Percentiles rank a stretch among this genome's conserved stretches.
These are phyloP conservation scores for Drosophila maculinotata DNA, from an alignment of 2,888 invertebrate genomes.

Conservation along the genomic window DNA sequence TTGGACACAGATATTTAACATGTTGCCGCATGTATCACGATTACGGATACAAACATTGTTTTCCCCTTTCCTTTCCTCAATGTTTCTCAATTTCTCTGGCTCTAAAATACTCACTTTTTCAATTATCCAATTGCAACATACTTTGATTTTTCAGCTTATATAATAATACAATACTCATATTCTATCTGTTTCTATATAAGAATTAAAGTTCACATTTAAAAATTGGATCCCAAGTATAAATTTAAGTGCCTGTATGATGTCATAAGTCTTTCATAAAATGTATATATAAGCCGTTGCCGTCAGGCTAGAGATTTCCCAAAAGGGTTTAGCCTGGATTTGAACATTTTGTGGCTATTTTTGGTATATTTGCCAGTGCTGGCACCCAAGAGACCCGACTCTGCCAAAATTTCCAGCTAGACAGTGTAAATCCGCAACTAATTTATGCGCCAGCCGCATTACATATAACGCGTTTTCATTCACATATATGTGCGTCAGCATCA, in stretches of 20 bases:
- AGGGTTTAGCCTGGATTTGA: conserved; percentile 11
- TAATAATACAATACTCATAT: too few species aligned
- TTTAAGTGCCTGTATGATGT: too few species aligned
- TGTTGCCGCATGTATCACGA: neutral
- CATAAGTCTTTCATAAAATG: conserved; percentile 1
- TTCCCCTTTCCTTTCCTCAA: too few species aligned
- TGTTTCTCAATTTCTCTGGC: too few species aligned
- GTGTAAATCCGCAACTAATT: conserved; percentile 62
- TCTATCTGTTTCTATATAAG: too few species aligned
- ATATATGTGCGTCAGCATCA: conserved; percentile 3
- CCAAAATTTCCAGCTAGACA: conserved; percentile 35
- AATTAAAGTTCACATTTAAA: too few species aligned
- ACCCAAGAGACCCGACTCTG: conserved; percentile 9
- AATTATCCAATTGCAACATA: too few species aligned
- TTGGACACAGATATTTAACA: neutral
- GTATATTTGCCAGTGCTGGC: neutral
- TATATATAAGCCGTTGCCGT: neutral
- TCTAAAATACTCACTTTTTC: too few species aligned
- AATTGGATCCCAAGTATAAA: too few species aligned
- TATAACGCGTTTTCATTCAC: conserved; percentile 32
- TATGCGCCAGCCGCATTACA: conserved; percentile 52
- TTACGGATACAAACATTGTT: neutral
- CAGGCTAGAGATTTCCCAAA: conserved; percentile 1
- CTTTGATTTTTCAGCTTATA: too few species aligned
- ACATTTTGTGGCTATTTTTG: conserved; percentile 10